phyloP scores from a whole-genome alignment of 2,113 vertebrate genomes.

The Halichoeres trimaculatus region DNA sequence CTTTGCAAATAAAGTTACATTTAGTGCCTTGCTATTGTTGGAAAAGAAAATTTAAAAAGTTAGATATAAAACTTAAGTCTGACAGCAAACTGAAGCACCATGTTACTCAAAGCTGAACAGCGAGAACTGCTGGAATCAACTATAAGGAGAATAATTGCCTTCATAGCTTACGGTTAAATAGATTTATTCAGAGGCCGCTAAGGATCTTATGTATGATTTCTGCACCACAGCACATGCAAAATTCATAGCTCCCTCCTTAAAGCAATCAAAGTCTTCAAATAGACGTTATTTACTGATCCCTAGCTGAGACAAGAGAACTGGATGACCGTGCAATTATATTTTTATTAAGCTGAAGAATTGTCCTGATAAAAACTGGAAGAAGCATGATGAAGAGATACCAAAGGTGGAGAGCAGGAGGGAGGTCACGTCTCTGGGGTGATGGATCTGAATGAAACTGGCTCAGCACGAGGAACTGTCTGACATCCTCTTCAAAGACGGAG shows the following conservation, averaged over 20 bases:
- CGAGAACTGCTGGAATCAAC: constrained; percentile 38
- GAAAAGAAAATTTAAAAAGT: constrained; percentile 48
- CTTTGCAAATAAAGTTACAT: too few relatives aligned
- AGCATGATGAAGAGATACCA: constrained; percentile 35
- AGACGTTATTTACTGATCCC: constrained; percentile 25
- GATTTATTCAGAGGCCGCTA: constrained; percentile 24
- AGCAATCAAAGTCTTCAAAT: constrained; percentile 39
- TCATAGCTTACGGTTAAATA: constrained; percentile 7
- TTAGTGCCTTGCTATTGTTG: too few relatives aligned
- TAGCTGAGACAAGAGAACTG: constrained; percentile 15
- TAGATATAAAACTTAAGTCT: constrained; percentile 28
- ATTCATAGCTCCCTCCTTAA: constrained; percentile 15
- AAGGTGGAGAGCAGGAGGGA: constrained; percentile 17
- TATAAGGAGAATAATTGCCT: constrained; percentile 17
- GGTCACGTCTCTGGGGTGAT: constrained; percentile 56
- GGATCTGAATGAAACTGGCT: constrained; percentile 56
- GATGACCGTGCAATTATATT: constrained; percentile 36
- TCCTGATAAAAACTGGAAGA: constrained; percentile 19
- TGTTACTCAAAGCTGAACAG: neutral
- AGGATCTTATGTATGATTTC: neutral
- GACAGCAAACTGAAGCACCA: neutral
- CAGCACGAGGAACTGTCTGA: constrained; percentile 48
- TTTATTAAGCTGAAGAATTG: constrained; percentile 32
- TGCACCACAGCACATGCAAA: constrained; percentile 11
- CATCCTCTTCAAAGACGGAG: constrained; percentile 61